These are phyloP conservation scores for Mesoligia furuncula DNA, from an alignment of 2,888 invertebrate species.

Conservation along the genomic window DNA sequence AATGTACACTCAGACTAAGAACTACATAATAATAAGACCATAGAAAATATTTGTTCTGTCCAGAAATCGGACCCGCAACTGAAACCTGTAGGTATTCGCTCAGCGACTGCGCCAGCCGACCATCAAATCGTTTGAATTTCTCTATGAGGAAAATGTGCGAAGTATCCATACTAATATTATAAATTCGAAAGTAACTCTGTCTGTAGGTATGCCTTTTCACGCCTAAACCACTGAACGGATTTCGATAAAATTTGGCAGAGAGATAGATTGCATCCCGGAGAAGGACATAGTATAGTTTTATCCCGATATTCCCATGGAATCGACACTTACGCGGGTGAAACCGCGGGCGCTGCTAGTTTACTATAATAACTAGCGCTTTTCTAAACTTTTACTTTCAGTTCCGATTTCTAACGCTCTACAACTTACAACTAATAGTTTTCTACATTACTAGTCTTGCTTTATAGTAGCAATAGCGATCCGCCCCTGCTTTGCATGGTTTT, in stretches of 20 bases:
- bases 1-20: not conserved
- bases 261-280: too few species aligned
- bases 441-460: not conserved
- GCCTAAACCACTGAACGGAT: too few species aligned
- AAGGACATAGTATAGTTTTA: too few species aligned
- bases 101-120: not conserved
- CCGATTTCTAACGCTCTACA: not conserved
- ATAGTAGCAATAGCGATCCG: not conserved
- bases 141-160: slow-evolving; percentile 1
- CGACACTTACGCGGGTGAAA: too few species aligned
- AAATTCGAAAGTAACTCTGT: too few species aligned
- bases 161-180: too few species aligned
- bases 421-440: too few species aligned
- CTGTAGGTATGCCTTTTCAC: too few species aligned
- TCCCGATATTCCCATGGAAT: too few species aligned
- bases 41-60: not conserved
- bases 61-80: not conserved
- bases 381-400: slow-evolving; percentile 12
- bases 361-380: not conserved
- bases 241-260: too few species aligned
- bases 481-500: not conserved
- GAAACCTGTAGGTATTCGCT: not conserved
- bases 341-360: too few species aligned
- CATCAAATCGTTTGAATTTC: slow-evolving; percentile 3
- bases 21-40: not conserved